Evolutionary conservation across 1,140 invertebrate species (phyloP).

Genomic region (Zeugodacus cucurbitae): DNA sequence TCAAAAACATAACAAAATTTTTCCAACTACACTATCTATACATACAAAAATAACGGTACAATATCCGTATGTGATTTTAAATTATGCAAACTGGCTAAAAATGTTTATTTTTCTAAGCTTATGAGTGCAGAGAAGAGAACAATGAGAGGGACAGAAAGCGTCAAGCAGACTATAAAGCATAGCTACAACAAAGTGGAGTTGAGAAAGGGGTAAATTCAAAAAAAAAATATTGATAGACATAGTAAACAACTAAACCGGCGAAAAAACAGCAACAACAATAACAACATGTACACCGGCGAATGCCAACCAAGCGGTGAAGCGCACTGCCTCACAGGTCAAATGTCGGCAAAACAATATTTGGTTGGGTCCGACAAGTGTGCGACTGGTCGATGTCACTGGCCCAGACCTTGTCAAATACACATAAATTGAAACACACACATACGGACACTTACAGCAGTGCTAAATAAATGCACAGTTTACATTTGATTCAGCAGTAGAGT

Average conservation of each 20-base stretch:
- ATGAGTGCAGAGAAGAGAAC: neutral
- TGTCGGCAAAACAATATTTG: conserved; percentile 23
- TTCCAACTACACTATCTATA: neutral
- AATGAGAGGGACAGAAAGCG: neutral
- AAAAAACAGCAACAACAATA: neutral
- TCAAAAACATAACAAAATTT: neutral
- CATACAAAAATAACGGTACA: neutral
- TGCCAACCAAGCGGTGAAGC: neutral
- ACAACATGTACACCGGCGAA: neutral
- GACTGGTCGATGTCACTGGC: conserved; percentile 7
- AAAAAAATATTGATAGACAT: conserved; percentile 19
- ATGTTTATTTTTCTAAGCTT: neutral
- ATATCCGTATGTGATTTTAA: neutral
- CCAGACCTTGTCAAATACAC: neutral
- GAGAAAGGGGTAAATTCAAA: neutral
- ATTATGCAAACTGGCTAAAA: conserved; percentile 18
- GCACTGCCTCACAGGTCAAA: neutral
- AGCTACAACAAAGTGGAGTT: neutral
- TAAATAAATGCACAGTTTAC: neutral
- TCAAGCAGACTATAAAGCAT: no score
- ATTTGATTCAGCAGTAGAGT: neutral
- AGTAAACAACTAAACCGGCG: neutral
- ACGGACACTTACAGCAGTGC: neutral
- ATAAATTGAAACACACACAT: neutral
- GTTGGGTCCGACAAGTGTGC: neutral